phyloP scores from a whole-genome alignment of 2,888 invertebrate genomes.

The Disparrhopalites patrizii region DNA sequence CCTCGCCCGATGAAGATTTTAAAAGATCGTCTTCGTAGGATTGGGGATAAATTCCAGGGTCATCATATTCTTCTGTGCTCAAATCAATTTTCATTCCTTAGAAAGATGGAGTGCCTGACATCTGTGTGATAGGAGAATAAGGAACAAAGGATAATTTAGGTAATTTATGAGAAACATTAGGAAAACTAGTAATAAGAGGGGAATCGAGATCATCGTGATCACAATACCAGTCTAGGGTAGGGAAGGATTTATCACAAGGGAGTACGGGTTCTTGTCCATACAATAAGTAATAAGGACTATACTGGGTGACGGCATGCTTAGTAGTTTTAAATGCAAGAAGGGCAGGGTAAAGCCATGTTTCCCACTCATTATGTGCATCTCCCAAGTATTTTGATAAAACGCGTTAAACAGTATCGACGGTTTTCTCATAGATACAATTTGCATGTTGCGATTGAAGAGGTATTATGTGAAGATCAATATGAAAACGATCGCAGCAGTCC shows the following conservation, averaged over 20 bases:
- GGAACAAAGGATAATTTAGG: too few species aligned
- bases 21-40: too few species aligned
- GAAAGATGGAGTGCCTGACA: too few species aligned
- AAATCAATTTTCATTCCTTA: too few species aligned
- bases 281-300: neutral
- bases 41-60: too few species aligned
- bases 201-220: neutral
- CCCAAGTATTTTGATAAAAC: conserved; percentile 4
- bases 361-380: conserved; percentile 1
- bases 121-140: too few species aligned
- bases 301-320: neutral
- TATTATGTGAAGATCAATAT: neutral
- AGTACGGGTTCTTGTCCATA: conserved; percentile 3
- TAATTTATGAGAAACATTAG: too few species aligned
- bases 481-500: neutral
- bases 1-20: too few species aligned
- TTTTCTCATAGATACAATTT: neutral
- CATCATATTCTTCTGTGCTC: too few species aligned
- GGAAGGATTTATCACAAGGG: conserved; percentile 1
- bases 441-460: neutral
- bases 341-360: neutral
- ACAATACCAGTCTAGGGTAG: neutral
- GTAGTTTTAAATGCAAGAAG: conserved; percentile 3
- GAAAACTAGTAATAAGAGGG: too few species aligned
- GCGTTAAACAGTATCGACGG: neutral